Percentiles rank a stretch among this genome's conserved stretches.
phyloP scores from a whole-genome alignment of 2,888 invertebrate genomes.

The Myopa testacea region DNA sequence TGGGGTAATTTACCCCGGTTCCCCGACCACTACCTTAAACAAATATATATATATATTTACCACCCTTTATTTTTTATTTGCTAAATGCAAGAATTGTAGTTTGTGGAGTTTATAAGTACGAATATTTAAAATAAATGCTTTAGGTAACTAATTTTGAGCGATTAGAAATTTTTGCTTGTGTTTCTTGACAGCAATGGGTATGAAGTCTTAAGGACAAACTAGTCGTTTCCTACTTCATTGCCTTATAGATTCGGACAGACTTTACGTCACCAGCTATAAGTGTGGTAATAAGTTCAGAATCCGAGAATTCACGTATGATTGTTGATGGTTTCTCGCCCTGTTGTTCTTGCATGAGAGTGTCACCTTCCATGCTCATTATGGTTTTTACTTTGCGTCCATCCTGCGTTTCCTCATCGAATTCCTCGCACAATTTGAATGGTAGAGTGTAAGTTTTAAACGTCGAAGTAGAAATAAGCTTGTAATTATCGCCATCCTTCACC shows the following conservation, averaged over 20 bases:
- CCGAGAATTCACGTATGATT: conserved; percentile 80
- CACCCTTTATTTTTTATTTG: not conserved
- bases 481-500: conserved; percentile 79
- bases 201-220: not conserved
- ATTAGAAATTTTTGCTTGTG: not conserved
- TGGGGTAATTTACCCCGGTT: too few species aligned
- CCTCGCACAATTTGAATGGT: conserved; percentile 86
- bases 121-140: not conserved
- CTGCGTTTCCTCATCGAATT: conserved; percentile 90
- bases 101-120: too few species aligned
- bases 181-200: not conserved
- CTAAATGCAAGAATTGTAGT: conserved; percentile 1
- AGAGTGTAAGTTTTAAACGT: conserved; percentile 89
- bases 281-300: conserved; percentile 77
- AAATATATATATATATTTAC: too few species aligned
- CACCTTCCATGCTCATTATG: conserved; percentile 78
- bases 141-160: conserved; percentile 6
- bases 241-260: conserved; percentile 81
- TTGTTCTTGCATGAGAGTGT: conserved; percentile 85
- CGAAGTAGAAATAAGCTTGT: conserved; percentile 83
- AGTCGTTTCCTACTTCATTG: conserved; percentile 68
- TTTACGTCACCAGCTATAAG: conserved; percentile 80
- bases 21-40: too few species aligned
- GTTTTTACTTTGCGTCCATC: conserved; percentile 86
- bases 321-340: conserved; percentile 77